Evolutionary conservation across 2,113 vertebrate genomes (phyloP).

Genomic region (Antennarius striatus): DNA sequence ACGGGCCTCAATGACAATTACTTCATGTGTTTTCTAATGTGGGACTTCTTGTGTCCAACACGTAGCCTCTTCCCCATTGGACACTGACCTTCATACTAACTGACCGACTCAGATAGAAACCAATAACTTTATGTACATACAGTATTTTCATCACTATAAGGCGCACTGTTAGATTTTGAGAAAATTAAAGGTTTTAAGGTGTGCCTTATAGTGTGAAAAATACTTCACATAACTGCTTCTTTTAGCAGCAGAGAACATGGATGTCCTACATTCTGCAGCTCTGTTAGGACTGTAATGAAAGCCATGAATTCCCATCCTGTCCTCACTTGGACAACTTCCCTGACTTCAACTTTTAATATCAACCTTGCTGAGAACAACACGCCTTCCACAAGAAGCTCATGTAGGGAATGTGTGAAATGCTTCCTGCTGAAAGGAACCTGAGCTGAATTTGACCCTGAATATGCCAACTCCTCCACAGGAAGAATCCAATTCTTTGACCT

Average conservation of each 20-base stretch:
- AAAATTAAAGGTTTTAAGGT: no score
- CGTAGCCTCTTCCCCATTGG: conserved; percentile 50
- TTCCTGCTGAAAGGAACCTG: neutral
- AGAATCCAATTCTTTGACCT: conserved; percentile 34
- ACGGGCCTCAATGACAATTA: conserved; percentile 40
- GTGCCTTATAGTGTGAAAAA: no score
- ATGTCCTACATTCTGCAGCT: neutral
- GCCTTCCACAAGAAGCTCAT: neutral
- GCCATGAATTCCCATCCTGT: neutral
- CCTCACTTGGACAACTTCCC: neutral
- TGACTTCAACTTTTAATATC: conserved; percentile 5
- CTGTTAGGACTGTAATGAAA: neutral
- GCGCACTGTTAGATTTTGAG: no score
- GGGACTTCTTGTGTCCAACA: conserved; percentile 52
- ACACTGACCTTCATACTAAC: conserved; percentile 58
- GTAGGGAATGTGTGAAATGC: conserved; percentile 11
- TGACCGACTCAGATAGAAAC: no score
- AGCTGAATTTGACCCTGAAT: conserved; percentile 10
- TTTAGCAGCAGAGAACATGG: neutral
- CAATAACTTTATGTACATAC: no score
- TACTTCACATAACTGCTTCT: neutral
- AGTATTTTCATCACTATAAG: no score
- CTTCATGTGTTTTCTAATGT: conserved; percentile 34
- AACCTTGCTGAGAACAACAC: neutral
- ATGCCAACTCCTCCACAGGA: conserved; percentile 14